phyloP scores from a whole-genome alignment of 2,888 invertebrate species.

The Callinectes sapidus region DNA sequence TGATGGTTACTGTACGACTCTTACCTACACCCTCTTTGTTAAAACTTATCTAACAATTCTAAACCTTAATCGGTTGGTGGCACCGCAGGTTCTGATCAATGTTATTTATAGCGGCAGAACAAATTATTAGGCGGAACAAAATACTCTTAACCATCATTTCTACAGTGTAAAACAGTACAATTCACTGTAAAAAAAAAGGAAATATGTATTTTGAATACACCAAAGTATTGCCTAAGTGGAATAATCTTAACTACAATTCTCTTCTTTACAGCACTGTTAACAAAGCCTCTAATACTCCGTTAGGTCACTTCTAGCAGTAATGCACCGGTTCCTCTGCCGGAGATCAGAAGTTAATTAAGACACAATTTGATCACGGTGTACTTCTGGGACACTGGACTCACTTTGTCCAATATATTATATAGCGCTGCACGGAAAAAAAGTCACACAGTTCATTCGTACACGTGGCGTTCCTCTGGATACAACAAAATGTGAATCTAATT shows the following conservation, averaged over 20 bases:
- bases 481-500: background rate
- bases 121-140: background rate
- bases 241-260: background rate
- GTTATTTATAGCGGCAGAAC: background rate
- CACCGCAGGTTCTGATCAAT: background rate
- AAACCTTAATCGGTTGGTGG: background rate
- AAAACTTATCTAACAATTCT: background rate
- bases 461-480: background rate
- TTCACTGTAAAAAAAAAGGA: background rate
- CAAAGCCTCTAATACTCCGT: background rate
- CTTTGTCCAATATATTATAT: background rate
- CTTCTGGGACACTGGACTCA: background rate
- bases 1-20: background rate
- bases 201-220: background rate
- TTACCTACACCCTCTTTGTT: background rate
- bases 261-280: background rate
- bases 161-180: background rate
- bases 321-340: background rate
- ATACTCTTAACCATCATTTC: background rate
- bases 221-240: background rate
- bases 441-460: background rate
- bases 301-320: background rate
- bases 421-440: background rate
- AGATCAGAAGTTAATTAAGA: background rate
- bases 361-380: background rate